phyloP scores from a whole-genome alignment of 2,888 invertebrate genomes.

The Agrilus mali region DNA sequence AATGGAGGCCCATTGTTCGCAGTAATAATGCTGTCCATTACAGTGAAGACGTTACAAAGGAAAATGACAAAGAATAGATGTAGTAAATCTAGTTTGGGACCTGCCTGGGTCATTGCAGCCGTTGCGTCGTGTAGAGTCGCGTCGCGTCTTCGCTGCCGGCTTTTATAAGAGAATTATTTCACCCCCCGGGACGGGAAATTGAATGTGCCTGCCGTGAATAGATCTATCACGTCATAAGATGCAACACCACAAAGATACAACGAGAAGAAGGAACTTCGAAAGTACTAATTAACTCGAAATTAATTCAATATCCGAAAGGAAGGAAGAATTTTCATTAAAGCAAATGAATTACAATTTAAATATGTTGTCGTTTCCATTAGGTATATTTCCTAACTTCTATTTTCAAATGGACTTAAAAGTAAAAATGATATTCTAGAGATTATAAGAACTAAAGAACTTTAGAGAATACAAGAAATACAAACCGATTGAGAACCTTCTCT shows the following conservation, averaged over 20 bases:
- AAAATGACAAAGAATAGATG: slow-evolving; percentile 28
- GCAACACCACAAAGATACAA: slow-evolving; percentile 4
- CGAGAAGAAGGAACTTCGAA: background rate
- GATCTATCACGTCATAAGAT: slow-evolving; percentile 18
- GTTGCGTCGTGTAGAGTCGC: no score
- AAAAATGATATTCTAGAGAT: no score
- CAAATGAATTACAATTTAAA: background rate
- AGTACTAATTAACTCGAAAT: background rate
- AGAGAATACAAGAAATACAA: no score
- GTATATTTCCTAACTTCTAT: no score
- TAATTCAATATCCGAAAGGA: background rate
- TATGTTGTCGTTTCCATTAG: background rate
- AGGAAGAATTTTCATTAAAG: background rate
- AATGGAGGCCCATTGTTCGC: slow-evolving; percentile 17
- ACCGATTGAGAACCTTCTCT: no score
- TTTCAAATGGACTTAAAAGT: no score
- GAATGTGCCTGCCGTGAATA: slow-evolving; percentile 20
- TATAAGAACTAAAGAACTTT: no score
- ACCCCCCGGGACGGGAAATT: slow-evolving; percentile 17
- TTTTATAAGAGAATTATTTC: slow-evolving; percentile 22
- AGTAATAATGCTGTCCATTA: slow-evolving; percentile 25
- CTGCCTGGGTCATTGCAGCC: background rate
- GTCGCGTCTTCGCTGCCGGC: slow-evolving; percentile 6
- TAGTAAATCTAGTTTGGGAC: slow-evolving; percentile 26
- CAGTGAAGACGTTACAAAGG: slow-evolving; percentile 27